Percentiles rank a stretch among this genome's conserved stretches.
Evolutionary conservation across 2,888 invertebrate genomes (phyloP).

Genomic region (Podabrus alpinus): DNA sequence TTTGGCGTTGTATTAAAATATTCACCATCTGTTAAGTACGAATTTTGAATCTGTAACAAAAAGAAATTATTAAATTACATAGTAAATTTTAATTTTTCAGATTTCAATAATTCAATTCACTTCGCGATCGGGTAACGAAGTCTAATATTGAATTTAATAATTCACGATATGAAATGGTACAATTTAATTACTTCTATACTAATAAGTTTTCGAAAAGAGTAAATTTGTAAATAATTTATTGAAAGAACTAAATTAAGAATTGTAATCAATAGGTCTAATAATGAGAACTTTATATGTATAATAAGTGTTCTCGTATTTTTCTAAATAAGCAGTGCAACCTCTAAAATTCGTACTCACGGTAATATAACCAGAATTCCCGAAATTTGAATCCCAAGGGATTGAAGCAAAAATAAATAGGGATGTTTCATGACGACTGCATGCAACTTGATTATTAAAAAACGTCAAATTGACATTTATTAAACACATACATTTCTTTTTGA

Average conservation of each 20-base stretch:
- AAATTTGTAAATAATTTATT: not conserved
- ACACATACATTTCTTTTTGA: no score
- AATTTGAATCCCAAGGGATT: no score
- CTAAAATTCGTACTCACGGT: no score
- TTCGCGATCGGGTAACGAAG: not conserved
- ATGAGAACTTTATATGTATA: not conserved
- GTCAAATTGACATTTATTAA: no score
- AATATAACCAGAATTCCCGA: not conserved
- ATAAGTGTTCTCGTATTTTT: not conserved
- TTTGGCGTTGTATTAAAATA: not conserved
- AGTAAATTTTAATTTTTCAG: not conserved
- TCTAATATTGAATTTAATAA: not conserved
- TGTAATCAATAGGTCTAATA: not conserved
- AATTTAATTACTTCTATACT: not conserved
- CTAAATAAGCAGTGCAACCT: not conserved
- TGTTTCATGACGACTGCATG: no score
- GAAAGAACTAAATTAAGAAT: not conserved
- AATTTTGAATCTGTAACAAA: not conserved
- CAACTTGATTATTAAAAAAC: no score
- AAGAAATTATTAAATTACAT: not conserved
- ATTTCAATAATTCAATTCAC: not conserved
- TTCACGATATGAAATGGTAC: not conserved
- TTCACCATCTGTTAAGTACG: not conserved
- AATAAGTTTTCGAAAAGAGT: not conserved
- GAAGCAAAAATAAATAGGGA: no score